Evolutionary conservation across 2,113 vertebrate genomes (phyloP), one percentile per base, ranked within the genome.

Genomic region (Holacanthus passer): DNA sequence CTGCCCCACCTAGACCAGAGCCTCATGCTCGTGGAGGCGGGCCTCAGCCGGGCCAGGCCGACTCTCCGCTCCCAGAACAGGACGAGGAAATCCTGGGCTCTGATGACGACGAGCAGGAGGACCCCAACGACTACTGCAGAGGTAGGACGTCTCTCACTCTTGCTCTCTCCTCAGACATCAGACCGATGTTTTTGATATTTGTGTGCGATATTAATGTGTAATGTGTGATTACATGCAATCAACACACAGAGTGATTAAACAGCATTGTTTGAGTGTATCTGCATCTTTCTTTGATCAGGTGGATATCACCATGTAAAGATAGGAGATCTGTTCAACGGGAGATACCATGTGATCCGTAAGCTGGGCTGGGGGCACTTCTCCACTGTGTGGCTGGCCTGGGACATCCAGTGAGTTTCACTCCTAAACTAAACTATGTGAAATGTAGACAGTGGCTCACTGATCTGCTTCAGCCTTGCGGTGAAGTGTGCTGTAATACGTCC

Each of bases 341-440:
- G 97, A 58, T 99, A 99, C 85, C 98, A 99, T 12, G 98, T 99
- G 63, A 99, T 99, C 91, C 96, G 98, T 56, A 99, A 99, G 76
- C 95, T 99, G 77, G 98, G 98, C 87, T 99, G 98, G 98, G 98
- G 98, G 32, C 98, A 99, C 91, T 99, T 99, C 93, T 99, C 98
- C 83, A 99, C 98, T 1, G 98, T 99, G 83, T 99, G 98, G 98
- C 90, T 99, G 77, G 97, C 97, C n/a, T 99, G 98, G 98, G 98
- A 99, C 89, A 97, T 97, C 89, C 97, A 98, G 98, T 99, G 94
- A 96, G 98, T 88, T 50, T 31, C 11, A 2, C 17, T 58, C 1
- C 13, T 27, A 5, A 48, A 17, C 19, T 9, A 24, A 0, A 56
- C 16, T 10, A 10, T 48, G 29, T 67, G 39, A 59, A 37, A 64